phyloP scores from a whole-genome alignment of 2,797 vertebrate species.

The Denticeps clupeoides region DNA sequence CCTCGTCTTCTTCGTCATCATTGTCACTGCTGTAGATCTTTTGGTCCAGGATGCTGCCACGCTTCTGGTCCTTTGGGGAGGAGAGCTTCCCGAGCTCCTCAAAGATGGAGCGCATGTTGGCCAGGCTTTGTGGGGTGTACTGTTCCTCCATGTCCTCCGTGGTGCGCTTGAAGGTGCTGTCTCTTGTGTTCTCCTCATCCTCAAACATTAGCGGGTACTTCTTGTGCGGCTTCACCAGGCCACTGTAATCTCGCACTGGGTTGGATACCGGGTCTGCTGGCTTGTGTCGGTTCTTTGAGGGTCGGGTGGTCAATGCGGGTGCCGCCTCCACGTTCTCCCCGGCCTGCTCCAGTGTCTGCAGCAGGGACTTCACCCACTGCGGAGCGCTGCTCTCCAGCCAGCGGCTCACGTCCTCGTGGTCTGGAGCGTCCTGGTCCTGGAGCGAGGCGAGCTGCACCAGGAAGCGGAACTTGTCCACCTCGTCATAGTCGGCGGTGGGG shows the following conservation, averaged over 20 bases:
- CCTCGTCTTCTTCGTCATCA: conserved; percentile 45
- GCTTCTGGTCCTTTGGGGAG: conserved; percentile 57
- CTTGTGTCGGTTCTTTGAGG: conserved; percentile 49
- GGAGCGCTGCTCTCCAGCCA: conserved; percentile 68
- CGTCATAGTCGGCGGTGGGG: conserved; percentile 69
- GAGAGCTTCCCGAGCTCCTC: conserved; percentile 87
- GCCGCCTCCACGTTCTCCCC: conserved; percentile 59
- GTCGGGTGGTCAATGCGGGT: conserved; percentile 38
- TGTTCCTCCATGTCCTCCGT: conserved; percentile 93
- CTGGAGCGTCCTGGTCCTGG: conserved; percentile 57
- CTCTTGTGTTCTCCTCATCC: conserved; percentile 67
- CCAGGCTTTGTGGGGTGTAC: conserved; percentile 91
- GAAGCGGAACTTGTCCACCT: conserved; percentile 61
- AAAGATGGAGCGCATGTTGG: conserved; percentile 89
- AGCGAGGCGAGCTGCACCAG: conserved; percentile 63
- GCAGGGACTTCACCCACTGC: conserved; percentile 76
- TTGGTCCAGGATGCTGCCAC: conserved; percentile 63
- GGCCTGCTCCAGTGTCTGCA: conserved; percentile 73
- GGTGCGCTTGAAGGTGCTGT: conserved; percentile 79
- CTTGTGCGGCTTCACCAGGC: conserved; percentile 70
- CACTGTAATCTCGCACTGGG: conserved; percentile 65
- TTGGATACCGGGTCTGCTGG: conserved; percentile 54
- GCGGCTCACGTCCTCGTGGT: conserved; percentile 50
- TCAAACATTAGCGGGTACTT: conserved; percentile 75
- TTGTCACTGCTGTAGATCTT: conserved; percentile 45